phyloP scores from a whole-genome alignment of 2,888 invertebrate species.

The Philonicus albiceps region DNA sequence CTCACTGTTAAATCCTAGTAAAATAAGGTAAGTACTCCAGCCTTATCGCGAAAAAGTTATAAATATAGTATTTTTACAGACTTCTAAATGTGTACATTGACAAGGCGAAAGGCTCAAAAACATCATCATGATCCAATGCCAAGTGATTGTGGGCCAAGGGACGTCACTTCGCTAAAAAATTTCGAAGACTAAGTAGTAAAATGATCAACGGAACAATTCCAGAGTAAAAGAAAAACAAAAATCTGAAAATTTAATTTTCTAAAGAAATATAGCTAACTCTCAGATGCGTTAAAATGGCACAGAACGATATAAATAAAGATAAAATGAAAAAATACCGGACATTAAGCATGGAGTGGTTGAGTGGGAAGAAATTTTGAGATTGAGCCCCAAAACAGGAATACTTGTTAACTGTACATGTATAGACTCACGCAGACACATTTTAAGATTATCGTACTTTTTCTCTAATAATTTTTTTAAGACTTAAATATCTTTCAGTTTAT shows the following conservation, averaged over 20 bases:
- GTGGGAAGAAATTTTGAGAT: neutral
- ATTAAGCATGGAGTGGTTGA: neutral
- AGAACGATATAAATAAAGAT: neutral
- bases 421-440: constrained; percentile 20
- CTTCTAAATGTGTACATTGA: constrained; percentile 54
- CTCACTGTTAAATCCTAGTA: constrained; percentile 83
- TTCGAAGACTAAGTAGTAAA: constrained; percentile 52
- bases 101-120: constrained; percentile 52
- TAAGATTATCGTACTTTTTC: neutral
- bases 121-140: constrained; percentile 55
- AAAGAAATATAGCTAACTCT: constrained; percentile 8
- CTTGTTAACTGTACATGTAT: neutral
- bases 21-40: constrained; percentile 67
- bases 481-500: constrained; percentile 22
- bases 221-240: constrained; percentile 47
- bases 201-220: constrained; percentile 53
- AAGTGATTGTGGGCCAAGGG: constrained; percentile 55
- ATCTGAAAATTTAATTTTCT: constrained; percentile 35
- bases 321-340: neutral
- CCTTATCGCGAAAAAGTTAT: neutral
- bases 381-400: neutral
- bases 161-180: constrained; percentile 54
- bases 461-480: constrained; percentile 22
- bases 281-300: constrained; percentile 6
- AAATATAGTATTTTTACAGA: constrained; percentile 47